Conservation (phyloP, 2,113 vertebrate genomes). For the Gavia stellata region DNA sequence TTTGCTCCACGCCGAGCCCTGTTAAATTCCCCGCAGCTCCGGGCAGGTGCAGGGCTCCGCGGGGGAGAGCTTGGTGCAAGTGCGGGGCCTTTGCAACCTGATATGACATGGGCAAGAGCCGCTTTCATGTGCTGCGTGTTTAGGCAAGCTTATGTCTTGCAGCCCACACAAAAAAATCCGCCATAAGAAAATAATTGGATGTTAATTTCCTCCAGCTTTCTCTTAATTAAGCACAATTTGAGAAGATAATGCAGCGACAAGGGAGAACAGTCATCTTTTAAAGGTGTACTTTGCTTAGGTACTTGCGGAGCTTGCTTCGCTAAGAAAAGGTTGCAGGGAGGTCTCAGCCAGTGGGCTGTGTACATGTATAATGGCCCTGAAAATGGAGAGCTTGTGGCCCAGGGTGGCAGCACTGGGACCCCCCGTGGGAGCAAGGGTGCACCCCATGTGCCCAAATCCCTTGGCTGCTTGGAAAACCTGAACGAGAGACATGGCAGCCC, state of each 20-base stretch:
- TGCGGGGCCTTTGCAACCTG: neutral
- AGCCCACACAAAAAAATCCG: neutral
- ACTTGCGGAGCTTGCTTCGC: neutral
- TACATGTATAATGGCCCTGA: fast-evolving
- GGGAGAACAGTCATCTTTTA: neutral
- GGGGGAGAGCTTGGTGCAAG: neutral
- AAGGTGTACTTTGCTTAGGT: neutral
- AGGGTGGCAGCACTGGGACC: neutral
- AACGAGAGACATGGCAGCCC: fast-evolving
- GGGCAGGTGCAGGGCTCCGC: neutral
- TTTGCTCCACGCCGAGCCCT: neutral
- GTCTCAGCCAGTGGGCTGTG: neutral
- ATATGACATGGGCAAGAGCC: neutral
- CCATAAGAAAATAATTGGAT: neutral
- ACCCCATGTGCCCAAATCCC: neutral
- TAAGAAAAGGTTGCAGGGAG: neutral
- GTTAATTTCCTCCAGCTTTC: constrained; percentile 28
- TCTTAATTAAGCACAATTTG: neutral
- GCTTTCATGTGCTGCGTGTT: neutral
- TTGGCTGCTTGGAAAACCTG: neutral
- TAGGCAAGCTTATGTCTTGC: neutral
- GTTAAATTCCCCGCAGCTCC: neutral
- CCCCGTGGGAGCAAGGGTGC: fast-evolving
- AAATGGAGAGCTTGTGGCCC: neutral
- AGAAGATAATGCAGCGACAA: neutral